Evolutionary conservation across 2,797 vertebrate genomes (phyloP).

Genomic region (Enteromius unitaeniatus): DNA sequence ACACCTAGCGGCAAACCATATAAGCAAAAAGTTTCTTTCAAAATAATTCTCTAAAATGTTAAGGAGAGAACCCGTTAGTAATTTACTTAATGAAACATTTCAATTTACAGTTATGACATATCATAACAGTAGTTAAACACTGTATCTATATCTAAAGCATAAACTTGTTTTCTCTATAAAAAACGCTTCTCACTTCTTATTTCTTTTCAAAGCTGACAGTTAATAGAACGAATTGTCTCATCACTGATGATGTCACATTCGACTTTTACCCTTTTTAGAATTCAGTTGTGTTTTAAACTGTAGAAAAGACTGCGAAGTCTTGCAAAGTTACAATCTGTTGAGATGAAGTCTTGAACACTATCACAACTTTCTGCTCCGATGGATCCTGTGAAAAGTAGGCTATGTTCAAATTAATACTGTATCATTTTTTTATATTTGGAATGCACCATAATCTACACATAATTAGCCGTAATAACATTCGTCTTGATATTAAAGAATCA

Average conservation of each 20-base stretch:
- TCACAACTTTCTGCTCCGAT: not conserved
- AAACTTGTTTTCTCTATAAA: not conserved
- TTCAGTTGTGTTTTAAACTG: not conserved
- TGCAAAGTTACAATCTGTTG: not conserved
- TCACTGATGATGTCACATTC: not conserved
- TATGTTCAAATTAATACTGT: not conserved
- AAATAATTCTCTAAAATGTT: not conserved
- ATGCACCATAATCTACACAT: not conserved
- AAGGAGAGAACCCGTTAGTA: not conserved
- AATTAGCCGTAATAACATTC: not conserved
- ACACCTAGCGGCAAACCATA: conserved; percentile 6
- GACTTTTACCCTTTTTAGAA: not conserved
- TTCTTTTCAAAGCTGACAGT: no score
- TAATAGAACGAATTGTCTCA: not conserved
- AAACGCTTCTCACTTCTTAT: not conserved
- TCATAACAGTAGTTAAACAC: no score
- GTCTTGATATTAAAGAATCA: not conserved
- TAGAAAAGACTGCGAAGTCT: not conserved
- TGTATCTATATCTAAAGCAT: not conserved
- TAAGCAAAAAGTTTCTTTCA: not conserved
- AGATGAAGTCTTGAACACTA: not conserved
- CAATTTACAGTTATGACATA: no score
- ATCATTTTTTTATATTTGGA: not conserved
- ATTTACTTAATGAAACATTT: not conserved
- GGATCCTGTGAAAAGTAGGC: not conserved